Conservation (phyloP, 2,113 vertebrate genomes). For the Nibea albiflora region DNA sequence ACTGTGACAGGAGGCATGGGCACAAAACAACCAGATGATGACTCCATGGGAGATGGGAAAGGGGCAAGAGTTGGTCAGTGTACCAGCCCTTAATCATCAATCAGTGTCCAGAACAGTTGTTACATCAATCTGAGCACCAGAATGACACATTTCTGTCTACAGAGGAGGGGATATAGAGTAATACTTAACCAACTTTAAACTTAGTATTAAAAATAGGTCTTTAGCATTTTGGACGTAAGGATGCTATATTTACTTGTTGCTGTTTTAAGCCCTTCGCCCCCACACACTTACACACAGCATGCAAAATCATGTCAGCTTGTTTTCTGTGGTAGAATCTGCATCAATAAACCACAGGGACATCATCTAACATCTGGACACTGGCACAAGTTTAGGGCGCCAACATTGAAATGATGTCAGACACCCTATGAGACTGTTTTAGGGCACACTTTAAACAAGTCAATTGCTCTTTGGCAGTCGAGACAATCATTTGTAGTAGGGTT, state of each 20-base stretch:
- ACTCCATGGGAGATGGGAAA: slow-evolving; percentile 57
- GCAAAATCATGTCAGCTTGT: not conserved
- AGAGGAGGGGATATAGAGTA: not conserved
- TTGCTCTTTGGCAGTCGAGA: not conserved
- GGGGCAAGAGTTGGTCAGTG: slow-evolving; percentile 49
- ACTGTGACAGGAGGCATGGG: slow-evolving; percentile 60
- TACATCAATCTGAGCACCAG: slow-evolving; percentile 23
- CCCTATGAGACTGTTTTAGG: not conserved
- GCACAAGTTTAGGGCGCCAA: not conserved
- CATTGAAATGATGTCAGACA: not conserved
- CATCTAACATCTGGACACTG: not conserved
- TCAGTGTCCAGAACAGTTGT: slow-evolving; percentile 51
- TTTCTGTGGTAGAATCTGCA: not conserved
- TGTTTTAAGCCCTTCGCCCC: not conserved
- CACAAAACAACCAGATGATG: slow-evolving; percentile 70
- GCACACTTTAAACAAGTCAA: not conserved
- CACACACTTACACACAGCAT: not conserved
- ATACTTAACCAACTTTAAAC: not conserved
- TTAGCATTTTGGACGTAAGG: not conserved
- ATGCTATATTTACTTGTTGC: not conserved
- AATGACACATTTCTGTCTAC: not conserved
- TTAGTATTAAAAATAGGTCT: not conserved
- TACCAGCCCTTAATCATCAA: slow-evolving; percentile 52
- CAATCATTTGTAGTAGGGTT: not conserved
- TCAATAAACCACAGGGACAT: not conserved